Base-by-base conservation (phyloP, 2,797 vertebrate species). In the Ficedula albicollis region DNA sequence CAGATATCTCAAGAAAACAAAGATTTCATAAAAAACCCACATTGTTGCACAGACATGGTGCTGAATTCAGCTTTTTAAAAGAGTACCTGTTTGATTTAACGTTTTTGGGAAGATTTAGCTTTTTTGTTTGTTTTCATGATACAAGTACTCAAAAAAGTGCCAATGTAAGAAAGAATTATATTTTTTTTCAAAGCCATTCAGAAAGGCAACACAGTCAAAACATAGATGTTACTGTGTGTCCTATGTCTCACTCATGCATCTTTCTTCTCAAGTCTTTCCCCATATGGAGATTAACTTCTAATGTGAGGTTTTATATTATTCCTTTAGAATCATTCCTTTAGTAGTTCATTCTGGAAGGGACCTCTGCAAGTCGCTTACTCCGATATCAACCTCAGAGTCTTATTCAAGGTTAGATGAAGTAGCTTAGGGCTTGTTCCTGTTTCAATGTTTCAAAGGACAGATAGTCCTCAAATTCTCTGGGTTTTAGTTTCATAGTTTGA, bases 221-320 rank as follows among this genome's bases (percentile, higher is more conserved):
- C 13, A 10, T 22, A 30, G 16, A 4, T 56, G 2, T 4, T 27
- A 39, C 1, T 32, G 3, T 54, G 4, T 51, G 11, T 4, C 6
- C 15, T 49, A 6, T 25, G 69, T 77, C 29, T 44, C 9, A 36
- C 5, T 76, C 12, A 25, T 11, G 6, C 4, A 36, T 27, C 10
- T 78, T 70, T 46, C 27, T 84, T 85, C 18, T 44, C 10, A 6
- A 34, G 4, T 15, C 12, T 66, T 74, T 73, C 12, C 12, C 32
- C 34, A 26, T 13, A 15, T 66, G 32, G 38, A 70, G 32, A 36
- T 36, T 32, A 34, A 14, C 9, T 59, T 60, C 30, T 64, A 21
- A 2, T 39, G 6, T 13, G 46, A 60, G 3, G 20, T 69, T 75
- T 21, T 25, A 21, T 43, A 56, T 64, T 22, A 16, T 26, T 74